Evolutionary conservation across 2,113 vertebrate species (phyloP).

Genomic region (Semicossyphus pulcher): DNA sequence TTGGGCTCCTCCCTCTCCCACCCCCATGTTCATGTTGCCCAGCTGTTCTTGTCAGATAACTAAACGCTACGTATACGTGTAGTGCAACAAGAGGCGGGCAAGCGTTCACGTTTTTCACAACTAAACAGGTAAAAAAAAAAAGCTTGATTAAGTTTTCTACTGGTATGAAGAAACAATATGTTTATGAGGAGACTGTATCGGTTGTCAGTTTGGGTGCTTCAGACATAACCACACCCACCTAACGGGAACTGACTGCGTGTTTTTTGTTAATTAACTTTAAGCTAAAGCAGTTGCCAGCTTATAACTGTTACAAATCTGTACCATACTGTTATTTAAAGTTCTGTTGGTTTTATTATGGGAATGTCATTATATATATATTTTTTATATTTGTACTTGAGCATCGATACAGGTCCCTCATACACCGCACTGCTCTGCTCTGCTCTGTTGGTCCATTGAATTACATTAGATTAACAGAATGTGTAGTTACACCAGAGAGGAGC

Average conservation of each 20-base stretch:
- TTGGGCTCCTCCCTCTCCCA: not conserved
- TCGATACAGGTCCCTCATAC: not conserved
- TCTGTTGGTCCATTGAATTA: no score
- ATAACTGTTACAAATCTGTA: no score
- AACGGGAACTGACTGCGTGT: not conserved
- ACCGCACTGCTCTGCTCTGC: no score
- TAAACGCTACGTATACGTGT: not conserved
- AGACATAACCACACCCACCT: constrained; percentile 35
- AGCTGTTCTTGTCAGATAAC: constrained; percentile 67
- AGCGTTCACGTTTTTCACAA: not conserved
- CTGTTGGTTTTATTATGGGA: not conserved
- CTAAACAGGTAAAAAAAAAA: constrained; percentile 37
- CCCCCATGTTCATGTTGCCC: not conserved
- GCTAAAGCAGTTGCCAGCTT: no score
- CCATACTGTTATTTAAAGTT: no score
- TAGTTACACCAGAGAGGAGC: not conserved
- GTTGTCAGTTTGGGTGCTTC: not conserved
- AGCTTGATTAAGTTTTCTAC: not conserved
- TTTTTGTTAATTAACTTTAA: no score
- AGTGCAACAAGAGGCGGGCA: not conserved
- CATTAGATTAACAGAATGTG: no score
- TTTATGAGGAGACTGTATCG: rapidly evolving
- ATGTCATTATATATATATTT: not conserved
- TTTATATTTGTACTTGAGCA: not conserved
- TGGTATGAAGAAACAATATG: not conserved